Evolutionary conservation across 2,113 vertebrate species (phyloP).

Genomic region (Miniopterus natalensis): DNA sequence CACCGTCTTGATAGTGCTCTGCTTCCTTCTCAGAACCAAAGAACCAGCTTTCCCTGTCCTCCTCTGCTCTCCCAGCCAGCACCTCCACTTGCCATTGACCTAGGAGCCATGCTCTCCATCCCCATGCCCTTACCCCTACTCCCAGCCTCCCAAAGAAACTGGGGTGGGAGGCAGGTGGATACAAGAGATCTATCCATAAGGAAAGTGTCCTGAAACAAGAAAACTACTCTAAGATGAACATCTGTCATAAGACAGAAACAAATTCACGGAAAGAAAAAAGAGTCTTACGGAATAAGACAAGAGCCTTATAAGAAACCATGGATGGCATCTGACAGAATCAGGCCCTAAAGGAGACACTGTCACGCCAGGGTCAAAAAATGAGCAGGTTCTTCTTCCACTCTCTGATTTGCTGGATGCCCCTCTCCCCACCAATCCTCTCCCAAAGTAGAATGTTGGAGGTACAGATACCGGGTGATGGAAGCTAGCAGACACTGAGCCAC

Average conservation of each 20-base stretch:
- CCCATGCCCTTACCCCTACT: background rate
- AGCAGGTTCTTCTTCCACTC: background rate
- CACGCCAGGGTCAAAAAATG: background rate
- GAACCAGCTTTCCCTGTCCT: background rate
- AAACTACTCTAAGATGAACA: background rate
- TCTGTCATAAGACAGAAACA: background rate
- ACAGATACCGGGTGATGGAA: background rate
- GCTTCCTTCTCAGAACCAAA: constrained; percentile 23
- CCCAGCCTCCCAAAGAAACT: background rate
- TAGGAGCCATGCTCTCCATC: background rate
- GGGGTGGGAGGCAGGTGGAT: background rate
- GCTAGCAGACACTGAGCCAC: background rate
- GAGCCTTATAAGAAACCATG: background rate
- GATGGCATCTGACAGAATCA: background rate
- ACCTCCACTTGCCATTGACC: background rate
- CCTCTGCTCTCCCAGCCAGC: background rate
- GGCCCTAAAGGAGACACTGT: background rate
- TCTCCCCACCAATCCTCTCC: background rate
- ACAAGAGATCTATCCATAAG: background rate
- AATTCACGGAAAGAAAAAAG: background rate
- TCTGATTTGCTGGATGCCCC: background rate
- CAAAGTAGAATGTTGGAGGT: background rate
- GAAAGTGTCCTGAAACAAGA: background rate
- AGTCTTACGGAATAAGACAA: background rate
- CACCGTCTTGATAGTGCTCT: background rate